A percentile compares a stretch with the other conserved stretches of the same genome.
These are phyloP conservation scores for Drosophila neotestacea DNA, from an alignment of 2,888 invertebrate genomes.

Conservation along the genomic window DNA sequence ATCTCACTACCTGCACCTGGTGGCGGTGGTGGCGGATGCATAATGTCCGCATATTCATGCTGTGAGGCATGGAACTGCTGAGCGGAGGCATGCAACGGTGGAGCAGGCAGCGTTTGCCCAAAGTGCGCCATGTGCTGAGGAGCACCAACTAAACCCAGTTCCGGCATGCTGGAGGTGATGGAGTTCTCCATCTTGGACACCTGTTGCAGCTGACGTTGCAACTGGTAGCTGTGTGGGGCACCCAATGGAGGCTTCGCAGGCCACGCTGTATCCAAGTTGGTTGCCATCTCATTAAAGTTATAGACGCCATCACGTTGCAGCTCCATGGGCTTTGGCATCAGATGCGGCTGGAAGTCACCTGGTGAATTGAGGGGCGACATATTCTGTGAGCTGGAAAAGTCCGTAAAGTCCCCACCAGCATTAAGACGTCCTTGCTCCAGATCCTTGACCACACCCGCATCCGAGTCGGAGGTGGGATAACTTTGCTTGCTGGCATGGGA, in stretches of 20 bases:
- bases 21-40: slow-evolving; percentile 65
- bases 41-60: slow-evolving; percentile 69
- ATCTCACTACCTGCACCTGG: slow-evolving; percentile 70
- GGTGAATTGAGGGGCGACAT: slow-evolving; percentile 84
- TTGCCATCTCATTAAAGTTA: slow-evolving; percentile 87
- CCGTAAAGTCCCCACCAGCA: slow-evolving; percentile 79
- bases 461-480: slow-evolving; percentile 86
- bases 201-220: slow-evolving; percentile 81
- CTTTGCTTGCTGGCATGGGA: slow-evolving; percentile 49
- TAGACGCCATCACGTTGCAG: slow-evolving; percentile 86
- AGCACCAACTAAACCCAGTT: slow-evolving; percentile 44
- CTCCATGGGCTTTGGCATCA: slow-evolving; percentile 82
- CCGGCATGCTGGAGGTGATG: slow-evolving; percentile 60
- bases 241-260: slow-evolving; percentile 84
- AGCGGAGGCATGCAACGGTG: slow-evolving; percentile 54
- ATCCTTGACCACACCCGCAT: slow-evolving; percentile 86
- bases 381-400: slow-evolving; percentile 84
- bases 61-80: slow-evolving; percentile 63
- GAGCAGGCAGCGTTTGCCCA: slow-evolving; percentile 48
- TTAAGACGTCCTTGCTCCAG: slow-evolving; percentile 63
- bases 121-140: slow-evolving; percentile 70
- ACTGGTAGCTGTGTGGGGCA: slow-evolving; percentile 80
- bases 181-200: slow-evolving; percentile 83
- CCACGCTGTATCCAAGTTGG: slow-evolving; percentile 87
- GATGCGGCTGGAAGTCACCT: slow-evolving; percentile 77